Conservation (phyloP, 1,140 invertebrate genomes). For the Cylas formicarius region DNA sequence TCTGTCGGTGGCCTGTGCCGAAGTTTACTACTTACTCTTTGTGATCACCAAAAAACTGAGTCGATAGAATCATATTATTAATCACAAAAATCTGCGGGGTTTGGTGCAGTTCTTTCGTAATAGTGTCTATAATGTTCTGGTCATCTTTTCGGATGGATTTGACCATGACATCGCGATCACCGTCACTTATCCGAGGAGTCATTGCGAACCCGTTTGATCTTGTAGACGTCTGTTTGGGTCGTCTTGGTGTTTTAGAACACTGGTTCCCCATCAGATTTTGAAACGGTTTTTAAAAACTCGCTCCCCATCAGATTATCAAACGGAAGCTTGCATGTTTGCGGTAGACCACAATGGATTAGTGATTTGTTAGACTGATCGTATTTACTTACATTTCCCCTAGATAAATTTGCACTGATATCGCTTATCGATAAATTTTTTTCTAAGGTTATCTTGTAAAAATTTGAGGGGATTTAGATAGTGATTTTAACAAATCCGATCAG, state of each 20-base stretch:
- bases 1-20: background rate
- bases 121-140: constrained; percentile 43
- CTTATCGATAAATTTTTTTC: too few species aligned
- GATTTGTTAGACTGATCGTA: too few species aligned
- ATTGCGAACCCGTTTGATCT: background rate
- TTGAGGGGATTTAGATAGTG: too few species aligned
- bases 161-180: constrained; percentile 15
- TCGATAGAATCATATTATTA: constrained; percentile 65
- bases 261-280: too few species aligned
- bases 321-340: too few species aligned
- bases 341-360: too few species aligned
- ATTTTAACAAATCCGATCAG: too few species aligned
- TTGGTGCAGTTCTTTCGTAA: constrained; percentile 52
- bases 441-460: too few species aligned
- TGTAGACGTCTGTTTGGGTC: background rate
- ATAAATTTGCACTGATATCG: too few species aligned
- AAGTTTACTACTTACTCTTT: constrained; percentile 53
- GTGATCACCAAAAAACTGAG: constrained; percentile 72
- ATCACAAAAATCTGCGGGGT: constrained; percentile 61
- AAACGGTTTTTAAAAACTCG: too few species aligned
- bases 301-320: too few species aligned
- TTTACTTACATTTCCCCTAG: too few species aligned
- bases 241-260: background rate
- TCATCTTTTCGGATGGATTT: constrained; percentile 40
- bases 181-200: background rate